Conservation (phyloP, 2,113 vertebrate species). For the Pavo muticus region DNA sequence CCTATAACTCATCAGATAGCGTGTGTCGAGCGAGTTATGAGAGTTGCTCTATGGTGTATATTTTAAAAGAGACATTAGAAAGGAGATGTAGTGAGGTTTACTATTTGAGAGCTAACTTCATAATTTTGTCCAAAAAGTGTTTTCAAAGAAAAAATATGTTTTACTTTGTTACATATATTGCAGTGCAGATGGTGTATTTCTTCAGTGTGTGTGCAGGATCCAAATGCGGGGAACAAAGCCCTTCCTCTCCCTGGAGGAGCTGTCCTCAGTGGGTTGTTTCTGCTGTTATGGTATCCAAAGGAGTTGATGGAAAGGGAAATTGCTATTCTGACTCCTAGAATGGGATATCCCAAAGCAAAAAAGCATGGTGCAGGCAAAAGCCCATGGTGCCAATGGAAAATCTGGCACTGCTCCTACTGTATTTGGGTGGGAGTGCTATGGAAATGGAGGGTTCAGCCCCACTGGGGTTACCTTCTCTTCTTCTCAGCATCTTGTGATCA, state of each 20-base stretch:
- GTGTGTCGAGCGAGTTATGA: constrained; percentile 29
- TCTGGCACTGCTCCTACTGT: background rate
- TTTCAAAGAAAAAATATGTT: background rate
- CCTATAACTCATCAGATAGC: constrained; percentile 57
- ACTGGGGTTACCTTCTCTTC: background rate
- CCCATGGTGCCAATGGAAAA: background rate
- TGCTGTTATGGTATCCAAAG: background rate
- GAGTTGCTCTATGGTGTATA: constrained; percentile 24
- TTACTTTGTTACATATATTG: background rate
- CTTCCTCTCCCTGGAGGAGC: background rate
- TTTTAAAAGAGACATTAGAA: constrained; percentile 42
- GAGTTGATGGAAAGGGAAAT: background rate
- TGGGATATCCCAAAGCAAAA: background rate
- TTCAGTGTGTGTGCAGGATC: background rate
- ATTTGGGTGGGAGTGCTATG: background rate
- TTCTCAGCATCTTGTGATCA: background rate
- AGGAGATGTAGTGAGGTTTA: constrained; percentile 18
- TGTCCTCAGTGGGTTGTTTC: background rate
- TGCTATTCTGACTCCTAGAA: background rate
- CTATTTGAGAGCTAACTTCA: constrained; percentile 28
- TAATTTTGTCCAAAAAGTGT: constrained; percentile 6
- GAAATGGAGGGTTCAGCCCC: background rate
- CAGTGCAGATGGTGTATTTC: background rate
- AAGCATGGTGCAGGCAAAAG: background rate
- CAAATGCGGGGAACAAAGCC: background rate